Conservation (phyloP, 2,113 vertebrate species). For the Felis catus region F.catus_Fca126_mat1.0 CM031426.1:10401001-10401500, state of each 20-base stretch:
- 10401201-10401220: background rate
- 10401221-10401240: background rate
- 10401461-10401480: background rate
- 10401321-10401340: background rate
- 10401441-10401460: background rate
- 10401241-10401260: background rate
- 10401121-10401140: background rate
- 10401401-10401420: background rate
- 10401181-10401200: rapidly evolving
- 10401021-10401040: background rate
- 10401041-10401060: background rate
- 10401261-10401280: background rate
- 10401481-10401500: background rate
- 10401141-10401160: too few species aligned
- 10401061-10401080: background rate
- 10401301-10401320: rapidly evolving
- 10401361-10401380: background rate
- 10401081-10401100: background rate
- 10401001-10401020: background rate
- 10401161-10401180: background rate
- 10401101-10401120: background rate
- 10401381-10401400: background rate
- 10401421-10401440: background rate
- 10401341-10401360: background rate
- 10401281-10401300: background rate